These are phyloP conservation scores for Nasonia oneida DNA, from an alignment of 2,888 invertebrate genomes.

Conservation along the genomic window DNA sequence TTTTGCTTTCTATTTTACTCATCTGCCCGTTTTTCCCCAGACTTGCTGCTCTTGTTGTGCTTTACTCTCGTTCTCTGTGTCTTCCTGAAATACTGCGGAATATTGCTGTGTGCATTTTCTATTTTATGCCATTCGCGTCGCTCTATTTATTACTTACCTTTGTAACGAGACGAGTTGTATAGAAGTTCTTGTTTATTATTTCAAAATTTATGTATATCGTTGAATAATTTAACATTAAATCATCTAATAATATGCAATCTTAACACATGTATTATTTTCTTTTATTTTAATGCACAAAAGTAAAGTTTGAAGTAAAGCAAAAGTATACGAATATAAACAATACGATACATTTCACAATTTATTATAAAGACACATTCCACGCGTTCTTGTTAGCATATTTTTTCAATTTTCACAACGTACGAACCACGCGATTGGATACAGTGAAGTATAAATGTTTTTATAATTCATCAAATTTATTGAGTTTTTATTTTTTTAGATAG, in stretches of 20 bases:
- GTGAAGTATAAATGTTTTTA: too few species aligned
- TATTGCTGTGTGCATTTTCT: background rate
- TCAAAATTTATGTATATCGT: background rate
- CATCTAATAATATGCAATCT: too few species aligned
- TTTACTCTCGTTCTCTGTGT: background rate
- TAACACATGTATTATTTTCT: too few species aligned
- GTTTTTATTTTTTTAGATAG: background rate
- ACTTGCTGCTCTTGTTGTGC: conserved; percentile 54
- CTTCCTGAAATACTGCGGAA: background rate
- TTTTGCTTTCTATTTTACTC: conserved; percentile 58
- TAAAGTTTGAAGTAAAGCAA: too few species aligned
- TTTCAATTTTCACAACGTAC: too few species aligned
- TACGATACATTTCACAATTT: too few species aligned
- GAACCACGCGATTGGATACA: too few species aligned
- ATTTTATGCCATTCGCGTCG: conserved; percentile 27
- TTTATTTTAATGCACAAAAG: too few species aligned
- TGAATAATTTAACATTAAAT: background rate
- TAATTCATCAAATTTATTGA: background rate
- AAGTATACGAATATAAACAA: too few species aligned
- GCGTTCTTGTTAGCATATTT: too few species aligned
- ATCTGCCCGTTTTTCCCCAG: conserved; percentile 65
- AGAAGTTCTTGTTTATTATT: background rate
- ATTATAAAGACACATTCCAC: too few species aligned
- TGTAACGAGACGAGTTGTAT: background rate
- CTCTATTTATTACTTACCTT: background rate